Conservation (phyloP, 2,113 vertebrate genomes). For the Pogonocichla stellata region DNA sequence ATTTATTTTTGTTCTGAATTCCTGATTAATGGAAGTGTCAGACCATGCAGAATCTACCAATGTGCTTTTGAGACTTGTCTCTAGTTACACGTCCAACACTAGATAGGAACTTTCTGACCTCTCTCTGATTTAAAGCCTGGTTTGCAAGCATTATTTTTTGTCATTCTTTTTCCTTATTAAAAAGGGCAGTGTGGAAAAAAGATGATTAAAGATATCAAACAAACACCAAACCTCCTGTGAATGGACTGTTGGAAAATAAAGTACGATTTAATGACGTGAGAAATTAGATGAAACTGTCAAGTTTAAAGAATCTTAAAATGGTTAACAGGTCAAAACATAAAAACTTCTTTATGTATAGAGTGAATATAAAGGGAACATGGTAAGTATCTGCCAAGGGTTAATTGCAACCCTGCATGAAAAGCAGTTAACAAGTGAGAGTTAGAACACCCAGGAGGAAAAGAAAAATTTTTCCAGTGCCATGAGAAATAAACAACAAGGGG, state of each 20-base stretch:
- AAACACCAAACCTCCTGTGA: constrained; percentile 68
- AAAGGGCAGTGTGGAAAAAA: constrained; percentile 49
- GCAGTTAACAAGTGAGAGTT: constrained; percentile 92
- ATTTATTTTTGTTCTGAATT: neutral
- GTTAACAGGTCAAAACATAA: constrained; percentile 76
- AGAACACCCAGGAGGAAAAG: constrained; percentile 88
- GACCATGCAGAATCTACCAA: neutral
- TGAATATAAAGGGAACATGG: constrained; percentile 65
- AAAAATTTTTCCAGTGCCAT: constrained; percentile 84
- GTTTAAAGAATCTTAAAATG: constrained; percentile 74
- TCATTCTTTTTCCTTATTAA: constrained; percentile 33
- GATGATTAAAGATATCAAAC: constrained; percentile 67
- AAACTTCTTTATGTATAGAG: constrained; percentile 74
- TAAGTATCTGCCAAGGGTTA: constrained; percentile 83
- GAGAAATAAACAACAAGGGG: constrained; percentile 86
- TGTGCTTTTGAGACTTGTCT: neutral
- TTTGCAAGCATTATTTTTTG: constrained; percentile 23
- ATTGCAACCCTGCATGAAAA: constrained; percentile 88
- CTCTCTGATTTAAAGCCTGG: constrained; percentile 15
- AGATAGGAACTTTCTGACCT: constrained; percentile 33
- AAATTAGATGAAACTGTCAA: constrained; percentile 76
- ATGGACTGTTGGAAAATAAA: constrained; percentile 61
- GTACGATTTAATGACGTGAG: constrained; percentile 74
- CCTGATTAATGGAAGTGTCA: neutral
- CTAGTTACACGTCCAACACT: neutral